Base-by-base conservation (phyloP, 2,888 invertebrate genomes). In the Sminthurides aquaticus region DNA sequence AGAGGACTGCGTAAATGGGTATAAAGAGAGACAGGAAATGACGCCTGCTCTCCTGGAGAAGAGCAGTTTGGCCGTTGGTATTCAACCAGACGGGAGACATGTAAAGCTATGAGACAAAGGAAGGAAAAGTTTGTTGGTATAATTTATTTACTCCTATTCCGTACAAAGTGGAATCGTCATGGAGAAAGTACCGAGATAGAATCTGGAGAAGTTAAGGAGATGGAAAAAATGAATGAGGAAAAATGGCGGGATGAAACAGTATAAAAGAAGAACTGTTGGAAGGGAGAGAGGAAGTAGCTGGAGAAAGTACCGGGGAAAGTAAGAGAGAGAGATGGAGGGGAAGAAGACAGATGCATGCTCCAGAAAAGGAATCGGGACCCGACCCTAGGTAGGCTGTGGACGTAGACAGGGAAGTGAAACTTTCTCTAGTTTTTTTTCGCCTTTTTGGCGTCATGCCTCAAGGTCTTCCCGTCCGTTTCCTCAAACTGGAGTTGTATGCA, bases 381-480 rank as follows among this genome's bases (percentile, higher is more conserved):
- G n/a, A n/a, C n/a, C n/a, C n/a, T 34, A 34, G 8, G 43, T 34
- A 34, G 43, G 43, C 43, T 34, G 43, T 5, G 15, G 43, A 5
- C 43, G 15, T 5, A 34, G 43, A 5, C 43, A 34, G 15, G 43
- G 43, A 11, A n/a, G n/a, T n/a, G 15, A 15, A 34, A 34, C 15
- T 34, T 15, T 34, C 15, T 34, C 43, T 24, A 5, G 54, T 15
- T n/a, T 52, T 24, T 52, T 34, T 15, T 5, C 43, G 43, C 15
- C 59, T 57, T 64, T 56, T 66, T 66, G 66, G 66, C 66, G 8
- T 59, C 28, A 26, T 59, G 66, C 66, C 66, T 62, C 66, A 66
- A 66, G 66, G 66, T 66, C 63, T 60, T 57, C 25, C 54, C 54
- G 59, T 48, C 49, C 59, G 43, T 59, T 59, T 59, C 59, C 49